A percentile compares a stretch with the other conserved stretches of the same genome.
These are phyloP conservation scores for Danionella cerebrum DNA, from an alignment of 2,113 vertebrate genomes.

Conservation along the genomic window DNA sequence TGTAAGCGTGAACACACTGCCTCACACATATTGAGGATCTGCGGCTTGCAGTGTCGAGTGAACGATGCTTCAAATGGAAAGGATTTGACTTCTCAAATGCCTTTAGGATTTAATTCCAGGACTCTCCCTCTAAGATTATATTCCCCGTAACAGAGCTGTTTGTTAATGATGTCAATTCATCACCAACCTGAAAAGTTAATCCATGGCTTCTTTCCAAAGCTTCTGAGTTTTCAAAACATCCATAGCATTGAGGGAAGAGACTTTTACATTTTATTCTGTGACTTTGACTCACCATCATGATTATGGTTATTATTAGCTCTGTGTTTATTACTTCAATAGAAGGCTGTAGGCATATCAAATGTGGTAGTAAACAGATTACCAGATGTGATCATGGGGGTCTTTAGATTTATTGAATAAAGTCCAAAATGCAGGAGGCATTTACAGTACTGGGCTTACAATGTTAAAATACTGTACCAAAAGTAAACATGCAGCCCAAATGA, in stretches of 20 bases:
- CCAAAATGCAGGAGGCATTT: too few relatives aligned
- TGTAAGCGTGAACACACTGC: neutral
- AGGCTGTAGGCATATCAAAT: too few relatives aligned
- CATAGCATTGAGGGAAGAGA: neutral
- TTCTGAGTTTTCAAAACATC: neutral
- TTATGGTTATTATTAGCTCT: too few relatives aligned
- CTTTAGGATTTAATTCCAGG: neutral
- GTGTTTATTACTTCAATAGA: too few relatives aligned
- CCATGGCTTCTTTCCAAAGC: neutral
- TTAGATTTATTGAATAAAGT: too few relatives aligned
- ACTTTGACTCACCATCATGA: too few relatives aligned
- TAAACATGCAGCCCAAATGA: too few relatives aligned
- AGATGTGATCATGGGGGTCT: too few relatives aligned
- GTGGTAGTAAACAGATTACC: too few relatives aligned
- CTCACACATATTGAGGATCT: neutral
- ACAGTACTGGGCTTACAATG: too few relatives aligned
- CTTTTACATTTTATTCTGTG: neutral
- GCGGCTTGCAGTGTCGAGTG: neutral
- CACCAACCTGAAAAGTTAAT: too few relatives aligned
- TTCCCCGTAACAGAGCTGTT: neutral
- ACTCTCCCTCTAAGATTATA: neutral
- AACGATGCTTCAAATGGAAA: neutral
- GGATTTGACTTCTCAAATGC: neutral
- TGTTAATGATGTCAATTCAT: neutral
- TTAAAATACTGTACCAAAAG: too few relatives aligned